Conservation (phyloP, 64 coral and sea anemone genomes). For the Stichodactyla mertensii region DNA sequence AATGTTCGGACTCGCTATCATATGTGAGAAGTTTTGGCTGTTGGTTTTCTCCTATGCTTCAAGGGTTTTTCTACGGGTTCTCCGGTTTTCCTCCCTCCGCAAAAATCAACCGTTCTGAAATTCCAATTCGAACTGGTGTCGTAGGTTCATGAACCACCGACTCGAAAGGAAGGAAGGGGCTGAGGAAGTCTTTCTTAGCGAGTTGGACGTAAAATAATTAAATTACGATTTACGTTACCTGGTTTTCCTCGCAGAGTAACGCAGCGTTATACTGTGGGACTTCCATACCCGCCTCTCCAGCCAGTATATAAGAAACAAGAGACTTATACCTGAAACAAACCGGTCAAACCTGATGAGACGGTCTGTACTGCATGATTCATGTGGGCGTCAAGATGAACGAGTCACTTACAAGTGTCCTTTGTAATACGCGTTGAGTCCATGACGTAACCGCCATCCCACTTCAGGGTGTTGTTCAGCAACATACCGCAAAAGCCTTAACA, state of each 20-base stretch:
- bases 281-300: slow-evolving; percentile 90
- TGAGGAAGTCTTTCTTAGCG: too few species aligned
- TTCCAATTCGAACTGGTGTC: too few species aligned
- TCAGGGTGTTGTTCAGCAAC: slow-evolving; percentile 85
- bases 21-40: too few species aligned
- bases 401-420: slow-evolving; percentile 40
- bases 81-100: too few species aligned
- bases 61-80: too few species aligned
- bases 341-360: background rate
- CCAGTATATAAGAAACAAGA: slow-evolving; percentile 70
- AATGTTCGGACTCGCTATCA: too few species aligned
- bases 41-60: too few species aligned
- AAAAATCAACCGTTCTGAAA: too few species aligned
- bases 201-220: too few species aligned
- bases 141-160: too few species aligned
- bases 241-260: slow-evolving; percentile 76
- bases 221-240: slow-evolving; percentile 11
- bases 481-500: slow-evolving; percentile 56
- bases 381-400: background rate
- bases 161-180: too few species aligned
- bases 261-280: slow-evolving; percentile 87
- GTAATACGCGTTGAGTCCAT: slow-evolving; percentile 77
- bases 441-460: slow-evolving; percentile 59
- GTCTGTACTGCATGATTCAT: background rate
- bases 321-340: slow-evolving; percentile 55